A percentile compares a stretch with the other conserved stretches of the same genome.
phyloP scores from a whole-genome alignment of 2,888 invertebrate species.

The Acrobasis repandana region DNA sequence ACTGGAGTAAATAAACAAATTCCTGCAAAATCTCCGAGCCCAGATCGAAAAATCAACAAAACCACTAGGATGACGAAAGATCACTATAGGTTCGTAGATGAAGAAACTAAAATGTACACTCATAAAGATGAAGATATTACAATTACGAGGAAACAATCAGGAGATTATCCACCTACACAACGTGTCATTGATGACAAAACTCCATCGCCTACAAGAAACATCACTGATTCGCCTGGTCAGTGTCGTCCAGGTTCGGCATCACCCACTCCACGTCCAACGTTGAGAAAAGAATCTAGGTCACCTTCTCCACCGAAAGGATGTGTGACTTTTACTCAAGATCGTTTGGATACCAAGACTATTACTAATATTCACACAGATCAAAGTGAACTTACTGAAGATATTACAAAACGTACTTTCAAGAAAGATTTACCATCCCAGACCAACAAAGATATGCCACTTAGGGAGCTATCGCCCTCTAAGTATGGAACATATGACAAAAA shows the following conservation, averaged over 20 bases:
- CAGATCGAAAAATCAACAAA: constrained; percentile 45
- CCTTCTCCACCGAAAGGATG: constrained; percentile 53
- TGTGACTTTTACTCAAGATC: constrained; percentile 42
- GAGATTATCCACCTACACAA: constrained; percentile 20
- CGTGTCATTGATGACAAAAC: constrained; percentile 33
- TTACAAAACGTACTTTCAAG: constrained; percentile 29
- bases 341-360: constrained; percentile 14
- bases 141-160: constrained; percentile 24
- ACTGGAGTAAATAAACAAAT: constrained; percentile 43
- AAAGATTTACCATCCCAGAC: constrained; percentile 21
- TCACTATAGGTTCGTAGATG: constrained; percentile 67
- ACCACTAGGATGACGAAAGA: constrained; percentile 51
- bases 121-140: constrained; percentile 38
- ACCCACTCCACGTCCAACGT: constrained; percentile 30
- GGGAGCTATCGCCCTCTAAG: constrained; percentile 36
- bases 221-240: constrained; percentile 36
- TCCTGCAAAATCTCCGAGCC: constrained; percentile 36
- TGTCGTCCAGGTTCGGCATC: constrained; percentile 25
- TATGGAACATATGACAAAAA: constrained; percentile 48
- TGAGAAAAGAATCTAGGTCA: constrained; percentile 43
- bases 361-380: constrained; percentile 33
- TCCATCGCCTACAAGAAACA: constrained; percentile 41
- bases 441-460: constrained; percentile 25
- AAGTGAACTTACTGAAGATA: constrained; percentile 31
- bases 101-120: constrained; percentile 69